A percentile compares a stretch with the other conserved stretches of the same genome.
Conservation (phyloP, 23 tunicate genomes). For the Trididemnum clinides region DNA sequence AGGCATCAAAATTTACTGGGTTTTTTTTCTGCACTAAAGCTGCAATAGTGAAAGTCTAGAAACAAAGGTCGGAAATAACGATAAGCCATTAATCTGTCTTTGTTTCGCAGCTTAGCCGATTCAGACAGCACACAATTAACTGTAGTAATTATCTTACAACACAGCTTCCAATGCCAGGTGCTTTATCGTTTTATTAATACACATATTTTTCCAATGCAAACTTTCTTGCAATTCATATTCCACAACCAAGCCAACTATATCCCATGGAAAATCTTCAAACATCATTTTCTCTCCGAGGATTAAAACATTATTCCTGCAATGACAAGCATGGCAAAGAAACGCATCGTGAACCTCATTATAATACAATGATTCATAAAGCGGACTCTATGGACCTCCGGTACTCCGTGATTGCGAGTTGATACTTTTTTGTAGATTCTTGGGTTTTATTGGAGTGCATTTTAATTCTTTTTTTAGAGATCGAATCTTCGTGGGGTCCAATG, state of each 20-base stretch:
- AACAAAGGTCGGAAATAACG: too few relatives aligned
- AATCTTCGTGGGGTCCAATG: too few relatives aligned
- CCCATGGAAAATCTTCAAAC: conserved; percentile 57
- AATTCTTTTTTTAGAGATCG: too few relatives aligned
- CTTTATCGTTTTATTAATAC: background rate
- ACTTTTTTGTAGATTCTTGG: background rate
- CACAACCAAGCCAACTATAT: conserved; percentile 4
- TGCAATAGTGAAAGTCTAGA: too few relatives aligned
- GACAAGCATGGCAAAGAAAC: too few relatives aligned
- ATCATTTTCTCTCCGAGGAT: conserved; percentile 46
- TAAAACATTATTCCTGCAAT: conserved; percentile 26
- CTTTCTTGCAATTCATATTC: conserved; percentile 35
- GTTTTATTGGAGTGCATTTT: too few relatives aligned
- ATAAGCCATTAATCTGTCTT: too few relatives aligned
- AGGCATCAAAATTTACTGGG: too few relatives aligned
- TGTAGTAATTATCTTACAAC: conserved; percentile 29
- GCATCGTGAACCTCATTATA: too few relatives aligned
- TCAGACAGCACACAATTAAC: background rate
- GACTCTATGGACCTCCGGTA: background rate
- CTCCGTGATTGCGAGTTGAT: background rate
- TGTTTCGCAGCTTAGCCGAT: too few relatives aligned
- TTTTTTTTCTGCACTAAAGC: too few relatives aligned
- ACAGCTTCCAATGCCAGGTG: conserved; percentile 13
- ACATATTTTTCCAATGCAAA: conserved; percentile 32
- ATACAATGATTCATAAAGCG: background rate